Evolutionary conservation across 2,888 invertebrate genomes (phyloP).

Genomic region (Sinodicranocentrus sp.): DNA sequence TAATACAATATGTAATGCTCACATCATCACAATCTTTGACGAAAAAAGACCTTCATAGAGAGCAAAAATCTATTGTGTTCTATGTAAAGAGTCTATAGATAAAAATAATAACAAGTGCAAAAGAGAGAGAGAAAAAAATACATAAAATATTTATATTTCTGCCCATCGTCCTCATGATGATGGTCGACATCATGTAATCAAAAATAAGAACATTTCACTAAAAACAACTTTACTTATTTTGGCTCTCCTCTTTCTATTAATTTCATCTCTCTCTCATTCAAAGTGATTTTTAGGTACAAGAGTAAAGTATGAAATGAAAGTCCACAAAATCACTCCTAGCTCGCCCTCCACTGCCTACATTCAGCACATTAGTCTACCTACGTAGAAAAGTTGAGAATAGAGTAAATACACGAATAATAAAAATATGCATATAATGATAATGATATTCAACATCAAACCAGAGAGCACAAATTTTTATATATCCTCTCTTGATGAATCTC

Average conservation of each 20-base stretch:
- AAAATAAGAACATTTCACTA: too few species aligned
- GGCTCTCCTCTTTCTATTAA: neutral
- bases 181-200: conserved; percentile 23
- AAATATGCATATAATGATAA: too few species aligned
- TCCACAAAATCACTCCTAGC: neutral
- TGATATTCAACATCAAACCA: too few species aligned
- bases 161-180: neutral
- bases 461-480: too few species aligned
- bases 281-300: too few species aligned
- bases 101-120: neutral
- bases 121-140: neutral
- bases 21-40: too few species aligned
- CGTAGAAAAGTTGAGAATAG: too few species aligned
- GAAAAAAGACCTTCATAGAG: conserved; percentile 42
- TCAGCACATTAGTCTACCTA: too few species aligned
- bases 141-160: neutral
- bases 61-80: conserved; percentile 16
- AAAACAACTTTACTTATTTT: neutral
- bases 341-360: too few species aligned
- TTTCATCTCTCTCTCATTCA: conserved; percentile 9
- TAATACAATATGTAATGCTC: too few species aligned
- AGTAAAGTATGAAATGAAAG: neutral
- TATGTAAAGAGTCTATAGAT: neutral
- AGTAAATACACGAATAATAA: too few species aligned
- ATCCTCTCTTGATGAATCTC: too few species aligned